These are phyloP conservation scores for Athalia circularis DNA, from an alignment of 2,888 invertebrate species.

Conservation along the genomic window DNA sequence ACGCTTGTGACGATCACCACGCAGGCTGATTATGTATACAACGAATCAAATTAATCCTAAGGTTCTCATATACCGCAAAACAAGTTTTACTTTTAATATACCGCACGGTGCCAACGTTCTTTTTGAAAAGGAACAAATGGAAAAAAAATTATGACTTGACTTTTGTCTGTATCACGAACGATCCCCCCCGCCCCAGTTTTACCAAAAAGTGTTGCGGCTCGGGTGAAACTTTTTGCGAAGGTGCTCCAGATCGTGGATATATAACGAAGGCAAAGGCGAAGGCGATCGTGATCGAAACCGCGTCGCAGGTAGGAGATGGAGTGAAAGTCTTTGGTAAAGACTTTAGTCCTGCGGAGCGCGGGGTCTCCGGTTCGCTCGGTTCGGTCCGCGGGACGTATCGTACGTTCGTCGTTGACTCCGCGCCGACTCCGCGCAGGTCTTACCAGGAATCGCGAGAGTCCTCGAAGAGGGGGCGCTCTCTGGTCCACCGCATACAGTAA, in stretches of 20 bases:
- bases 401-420: not conserved
- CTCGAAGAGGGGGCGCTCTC: not conserved
- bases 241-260: slow-evolving; percentile 37
- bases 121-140: too few species aligned
- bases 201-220: not conserved
- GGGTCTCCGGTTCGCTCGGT: slow-evolving; percentile 41
- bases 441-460: not conserved
- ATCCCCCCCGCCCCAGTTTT: not conserved
- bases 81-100: too few species aligned
- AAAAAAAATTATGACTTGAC: too few species aligned
- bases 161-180: too few species aligned
- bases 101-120: too few species aligned
- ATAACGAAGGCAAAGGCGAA: not conserved
- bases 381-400: slow-evolving; percentile 31
- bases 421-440: not conserved
- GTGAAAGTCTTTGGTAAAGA: slow-evolving; percentile 41
- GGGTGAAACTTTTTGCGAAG: not conserved
- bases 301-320: slow-evolving; percentile 27
- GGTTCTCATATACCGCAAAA: too few species aligned
- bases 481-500: slow-evolving; percentile 21
- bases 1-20: too few species aligned
- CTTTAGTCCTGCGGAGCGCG: slow-evolving; percentile 25
- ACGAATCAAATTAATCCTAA: too few species aligned
- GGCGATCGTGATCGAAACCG: not conserved
- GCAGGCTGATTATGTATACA: too few species aligned